phyloP scores from a whole-genome alignment of 1,140 invertebrate species.

The Tachypleus tridentatus region DNA sequence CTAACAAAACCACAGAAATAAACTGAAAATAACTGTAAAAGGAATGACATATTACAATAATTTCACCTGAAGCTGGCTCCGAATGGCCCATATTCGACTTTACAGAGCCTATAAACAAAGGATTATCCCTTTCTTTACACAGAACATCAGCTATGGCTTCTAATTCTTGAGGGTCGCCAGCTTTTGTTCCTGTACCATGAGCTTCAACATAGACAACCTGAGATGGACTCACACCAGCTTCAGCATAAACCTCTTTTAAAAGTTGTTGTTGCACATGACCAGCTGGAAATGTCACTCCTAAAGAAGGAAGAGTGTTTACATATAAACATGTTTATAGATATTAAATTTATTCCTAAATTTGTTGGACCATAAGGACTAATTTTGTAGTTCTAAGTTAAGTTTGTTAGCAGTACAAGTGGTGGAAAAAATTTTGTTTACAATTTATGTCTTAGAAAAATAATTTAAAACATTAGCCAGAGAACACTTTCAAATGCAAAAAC shows the following conservation, averaged over 20 bases:
- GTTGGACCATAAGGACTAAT: too few relatives aligned
- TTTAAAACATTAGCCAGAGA: too few relatives aligned
- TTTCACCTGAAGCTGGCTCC: constrained; percentile 63
- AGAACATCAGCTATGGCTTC: constrained; percentile 86
- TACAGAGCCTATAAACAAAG: constrained; percentile 83
- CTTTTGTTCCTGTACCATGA: constrained; percentile 47
- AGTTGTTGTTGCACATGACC: constrained; percentile 29
- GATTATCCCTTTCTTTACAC: constrained; percentile 62
- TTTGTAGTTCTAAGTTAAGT: too few relatives aligned
- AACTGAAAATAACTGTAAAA: constrained; percentile 25
- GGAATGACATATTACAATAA: background rate
- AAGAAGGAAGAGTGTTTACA: background rate
- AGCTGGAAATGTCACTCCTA: constrained; percentile 37
- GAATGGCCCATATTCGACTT: constrained; percentile 98
- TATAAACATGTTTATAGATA: too few relatives aligned
- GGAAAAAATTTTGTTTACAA: too few relatives aligned
- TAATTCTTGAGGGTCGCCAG: constrained; percentile 89
- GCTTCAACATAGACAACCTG: constrained; percentile 36
- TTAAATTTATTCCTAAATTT: too few relatives aligned
- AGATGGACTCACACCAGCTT: constrained; percentile 31
- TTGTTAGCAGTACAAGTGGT: too few relatives aligned
- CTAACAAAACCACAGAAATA: constrained; percentile 20
- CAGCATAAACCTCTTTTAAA: constrained; percentile 31
- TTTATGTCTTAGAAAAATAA: too few relatives aligned
- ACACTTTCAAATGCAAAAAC: too few relatives aligned